phyloP scores from a whole-genome alignment of 2,113 vertebrate genomes.

The Canis aureus region DNA sequence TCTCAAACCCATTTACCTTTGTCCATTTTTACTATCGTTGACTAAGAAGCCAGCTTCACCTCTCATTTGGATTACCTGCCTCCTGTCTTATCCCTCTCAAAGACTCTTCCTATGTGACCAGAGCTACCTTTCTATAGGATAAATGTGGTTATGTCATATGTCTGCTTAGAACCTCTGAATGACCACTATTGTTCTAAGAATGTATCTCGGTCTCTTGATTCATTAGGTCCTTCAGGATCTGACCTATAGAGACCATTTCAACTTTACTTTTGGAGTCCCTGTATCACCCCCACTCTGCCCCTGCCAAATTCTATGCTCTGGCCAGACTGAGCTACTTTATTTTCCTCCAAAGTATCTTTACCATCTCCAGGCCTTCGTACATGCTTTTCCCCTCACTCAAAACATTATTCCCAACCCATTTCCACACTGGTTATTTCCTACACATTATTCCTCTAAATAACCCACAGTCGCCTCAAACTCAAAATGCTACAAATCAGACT shows the following conservation, averaged over 20 bases:
- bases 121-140: background rate
- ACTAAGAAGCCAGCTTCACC: background rate
- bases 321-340: background rate
- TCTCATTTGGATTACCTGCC: background rate
- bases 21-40: background rate
- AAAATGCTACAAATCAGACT: background rate
- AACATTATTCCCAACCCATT: background rate
- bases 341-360: background rate
- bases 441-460: background rate
- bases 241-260: background rate
- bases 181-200: background rate
- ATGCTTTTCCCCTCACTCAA: background rate
- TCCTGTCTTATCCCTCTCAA: background rate
- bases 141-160: background rate
- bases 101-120: background rate
- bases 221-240: background rate
- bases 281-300: background rate
- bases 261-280: background rate
- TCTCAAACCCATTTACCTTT: constrained; percentile 8
- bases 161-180: background rate
- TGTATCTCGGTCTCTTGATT: background rate
- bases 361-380: background rate
- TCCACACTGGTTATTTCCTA: background rate
- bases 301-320: no score
- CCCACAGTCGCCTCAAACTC: background rate